Evolutionary conservation across 1,140 invertebrate genomes (phyloP).

Genomic region (Eupristina koningsbergeri): DNA sequence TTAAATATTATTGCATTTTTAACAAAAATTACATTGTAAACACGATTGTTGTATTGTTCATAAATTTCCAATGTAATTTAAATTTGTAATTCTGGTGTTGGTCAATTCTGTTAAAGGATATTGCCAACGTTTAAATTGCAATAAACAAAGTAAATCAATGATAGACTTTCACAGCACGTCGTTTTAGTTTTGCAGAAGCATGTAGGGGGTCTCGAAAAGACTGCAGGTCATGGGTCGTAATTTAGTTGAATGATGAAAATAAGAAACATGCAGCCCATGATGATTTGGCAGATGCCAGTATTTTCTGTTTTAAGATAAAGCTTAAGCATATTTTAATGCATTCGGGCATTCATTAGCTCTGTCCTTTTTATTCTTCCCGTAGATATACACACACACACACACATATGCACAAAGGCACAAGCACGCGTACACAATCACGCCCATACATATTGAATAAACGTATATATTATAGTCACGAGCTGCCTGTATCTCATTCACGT

Average conservation of each 20-base stretch:
- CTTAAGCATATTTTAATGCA: not conserved
- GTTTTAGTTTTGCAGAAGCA: slow-evolving; percentile 33
- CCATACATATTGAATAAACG: too few species aligned
- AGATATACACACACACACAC: too few species aligned
- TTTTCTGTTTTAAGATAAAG: not conserved
- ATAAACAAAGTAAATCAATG: not conserved
- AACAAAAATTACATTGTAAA: too few species aligned
- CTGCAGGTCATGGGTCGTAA: slow-evolving; percentile 20
- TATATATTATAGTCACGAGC: slow-evolving; percentile 30
- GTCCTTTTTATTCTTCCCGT: not conserved
- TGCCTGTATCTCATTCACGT: slow-evolving; percentile 8
- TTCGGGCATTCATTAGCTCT: not conserved
- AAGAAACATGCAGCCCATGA: slow-evolving; percentile 33
- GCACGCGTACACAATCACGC: too few species aligned
- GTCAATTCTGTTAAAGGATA: too few species aligned
- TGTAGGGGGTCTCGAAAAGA: not conserved
- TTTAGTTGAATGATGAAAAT: slow-evolving; percentile 11
- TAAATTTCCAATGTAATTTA: too few species aligned
- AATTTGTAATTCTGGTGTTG: too few species aligned
- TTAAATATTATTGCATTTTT: too few species aligned
- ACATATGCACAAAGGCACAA: too few species aligned
- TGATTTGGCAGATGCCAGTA: not conserved
- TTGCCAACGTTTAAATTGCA: too few species aligned
- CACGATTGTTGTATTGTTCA: too few species aligned
- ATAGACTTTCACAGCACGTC: slow-evolving; percentile 31